Percentiles rank a stretch among this genome's conserved stretches.
These are phyloP conservation scores for Astreopora myriophthalma DNA, from an alignment of 64 coral and sea anemone species.

Conservation along the genomic window DNA sequence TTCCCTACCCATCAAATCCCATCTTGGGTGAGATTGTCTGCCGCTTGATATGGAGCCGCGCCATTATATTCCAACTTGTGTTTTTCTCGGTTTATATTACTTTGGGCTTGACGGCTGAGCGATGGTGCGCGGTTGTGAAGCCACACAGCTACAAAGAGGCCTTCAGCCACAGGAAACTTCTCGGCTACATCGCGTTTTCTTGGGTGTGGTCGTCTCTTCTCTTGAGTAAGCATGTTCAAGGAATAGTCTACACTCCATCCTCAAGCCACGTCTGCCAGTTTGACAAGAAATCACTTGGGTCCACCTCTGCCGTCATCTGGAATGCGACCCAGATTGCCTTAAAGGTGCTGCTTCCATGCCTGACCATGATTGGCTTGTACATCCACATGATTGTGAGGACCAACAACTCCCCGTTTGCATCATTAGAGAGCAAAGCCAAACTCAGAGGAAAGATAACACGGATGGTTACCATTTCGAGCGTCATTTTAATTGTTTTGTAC, in stretches of 20 bases:
- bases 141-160: constrained; percentile 24
- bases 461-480: constrained; percentile 17
- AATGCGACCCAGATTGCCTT: not conserved
- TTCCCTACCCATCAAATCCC: constrained; percentile 3
- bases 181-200: not conserved
- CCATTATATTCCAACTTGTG: constrained; percentile 6
- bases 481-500: constrained; percentile 40
- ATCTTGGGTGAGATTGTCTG: constrained; percentile 11
- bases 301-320: not conserved
- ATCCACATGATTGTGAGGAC: constrained; percentile 31
- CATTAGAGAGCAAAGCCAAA: not conserved
- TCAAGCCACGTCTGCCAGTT: not conserved
- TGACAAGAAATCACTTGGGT: not conserved
- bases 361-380: constrained; percentile 39
- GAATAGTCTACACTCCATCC: not conserved
- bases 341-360: not conserved
- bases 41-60: constrained; percentile 24
- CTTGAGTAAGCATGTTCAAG: not conserved
- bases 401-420: not conserved
- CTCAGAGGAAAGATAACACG: constrained; percentile 15
- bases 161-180: not conserved
- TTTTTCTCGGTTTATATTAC: constrained; percentile 40
- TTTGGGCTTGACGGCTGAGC: constrained; percentile 23
- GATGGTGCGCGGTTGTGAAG: constrained; percentile 62
- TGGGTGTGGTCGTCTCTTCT: not conserved